Evolutionary conservation across 2,888 invertebrate species (phyloP).

Genomic region (Tetramorium bicarinatum): DNA sequence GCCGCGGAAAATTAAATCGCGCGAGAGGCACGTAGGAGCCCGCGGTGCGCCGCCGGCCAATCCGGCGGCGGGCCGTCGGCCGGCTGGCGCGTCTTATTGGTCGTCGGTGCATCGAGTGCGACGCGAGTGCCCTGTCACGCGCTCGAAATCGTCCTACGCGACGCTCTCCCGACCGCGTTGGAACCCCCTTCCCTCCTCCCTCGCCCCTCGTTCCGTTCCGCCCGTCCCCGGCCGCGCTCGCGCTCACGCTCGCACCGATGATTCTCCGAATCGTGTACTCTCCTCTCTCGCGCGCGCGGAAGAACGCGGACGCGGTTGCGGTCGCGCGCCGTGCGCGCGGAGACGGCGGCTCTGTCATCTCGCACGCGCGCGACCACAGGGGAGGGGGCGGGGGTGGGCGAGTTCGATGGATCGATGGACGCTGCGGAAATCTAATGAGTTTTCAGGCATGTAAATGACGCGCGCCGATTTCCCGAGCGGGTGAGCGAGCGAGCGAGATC

Average conservation of each 20-base stretch:
- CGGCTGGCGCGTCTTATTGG: conserved; percentile 74
- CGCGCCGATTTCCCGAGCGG: conserved; percentile 6
- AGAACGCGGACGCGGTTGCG: conserved; percentile 11
- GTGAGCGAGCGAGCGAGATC: background rate
- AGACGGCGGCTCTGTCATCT: conserved; percentile 2
- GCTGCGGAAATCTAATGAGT: conserved; percentile 24
- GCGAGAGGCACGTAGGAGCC: conserved; percentile 77
- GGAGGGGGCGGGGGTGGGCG: background rate
- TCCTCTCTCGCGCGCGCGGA: conserved; percentile 17
- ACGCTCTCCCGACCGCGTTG: conserved; percentile 28
- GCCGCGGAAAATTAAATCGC: conserved; percentile 79
- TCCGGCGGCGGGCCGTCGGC: conserved; percentile 70
- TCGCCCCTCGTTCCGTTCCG: background rate
- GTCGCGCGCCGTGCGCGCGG: background rate
- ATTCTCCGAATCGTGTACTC: conserved; percentile 13
- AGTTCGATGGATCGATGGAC: conserved; percentile 34
- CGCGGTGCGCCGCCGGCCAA: conserved; percentile 77
- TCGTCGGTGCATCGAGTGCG: conserved; percentile 73
- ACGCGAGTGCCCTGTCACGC: conserved; percentile 72
- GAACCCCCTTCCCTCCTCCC: background rate
- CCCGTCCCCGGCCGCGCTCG: background rate
- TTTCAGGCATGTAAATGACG: conserved; percentile 26
- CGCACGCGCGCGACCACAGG: too few species aligned
- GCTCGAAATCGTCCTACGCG: conserved; percentile 58
- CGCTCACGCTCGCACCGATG: background rate